Evolutionary conservation across 2,797 vertebrate species (phyloP).

Genomic region (Bucorvus abyssinicus): DNA sequence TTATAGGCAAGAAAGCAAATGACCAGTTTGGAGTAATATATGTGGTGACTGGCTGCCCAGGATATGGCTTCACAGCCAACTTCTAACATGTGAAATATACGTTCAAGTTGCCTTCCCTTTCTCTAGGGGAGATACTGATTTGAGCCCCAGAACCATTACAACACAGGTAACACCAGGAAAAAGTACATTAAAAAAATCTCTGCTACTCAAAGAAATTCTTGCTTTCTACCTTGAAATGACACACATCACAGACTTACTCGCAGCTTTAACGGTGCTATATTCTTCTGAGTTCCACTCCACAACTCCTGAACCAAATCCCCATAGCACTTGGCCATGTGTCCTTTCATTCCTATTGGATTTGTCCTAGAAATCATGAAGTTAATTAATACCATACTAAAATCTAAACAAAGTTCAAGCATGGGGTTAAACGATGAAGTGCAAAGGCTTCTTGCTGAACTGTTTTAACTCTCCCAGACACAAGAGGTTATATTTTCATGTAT

Average conservation of each 20-base stretch:
- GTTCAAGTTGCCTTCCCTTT: neutral
- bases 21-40: neutral
- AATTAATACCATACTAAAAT: neutral
- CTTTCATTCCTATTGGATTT: conserved; percentile 98
- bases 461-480: neutral
- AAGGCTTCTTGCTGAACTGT: neutral
- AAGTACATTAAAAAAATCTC: neutral
- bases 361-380: conserved; percentile 77
- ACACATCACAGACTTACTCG: conserved; percentile 77
- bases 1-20: neutral
- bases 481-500: neutral
- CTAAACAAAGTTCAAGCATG: neutral
- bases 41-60: neutral
- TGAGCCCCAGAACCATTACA: neutral
- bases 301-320: conserved; percentile 98
- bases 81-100: neutral
- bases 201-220: neutral
- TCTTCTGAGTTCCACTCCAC: conserved; percentile 99
- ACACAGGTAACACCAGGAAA: neutral
- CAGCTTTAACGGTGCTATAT: conserved; percentile 94
- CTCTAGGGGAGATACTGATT: neutral
- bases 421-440: neutral
- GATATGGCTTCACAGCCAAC: neutral
- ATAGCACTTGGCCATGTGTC: conserved; percentile 99
- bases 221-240: neutral